Evolutionary conservation across 2,113 vertebrate genomes (phyloP).

Genomic region (Neopipo cinnamomea): DNA sequence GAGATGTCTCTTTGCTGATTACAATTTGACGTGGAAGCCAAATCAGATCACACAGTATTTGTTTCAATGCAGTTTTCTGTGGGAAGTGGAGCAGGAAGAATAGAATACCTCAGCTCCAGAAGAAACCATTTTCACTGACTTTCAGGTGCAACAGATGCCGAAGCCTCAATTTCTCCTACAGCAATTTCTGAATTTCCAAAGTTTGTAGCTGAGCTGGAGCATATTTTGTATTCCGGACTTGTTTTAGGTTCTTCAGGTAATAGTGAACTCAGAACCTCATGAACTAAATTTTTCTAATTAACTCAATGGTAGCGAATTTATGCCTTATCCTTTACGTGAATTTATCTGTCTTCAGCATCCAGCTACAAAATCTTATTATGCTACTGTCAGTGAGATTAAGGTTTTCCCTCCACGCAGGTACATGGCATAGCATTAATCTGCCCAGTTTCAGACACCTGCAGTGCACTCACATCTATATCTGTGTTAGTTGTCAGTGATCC

Average conservation of each 20-base stretch:
- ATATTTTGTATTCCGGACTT: neutral
- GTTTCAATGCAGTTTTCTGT: neutral
- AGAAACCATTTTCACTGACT: neutral
- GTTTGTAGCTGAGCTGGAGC: neutral
- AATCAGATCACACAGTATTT: neutral
- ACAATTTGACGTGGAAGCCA: neutral
- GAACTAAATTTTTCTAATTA: neutral
- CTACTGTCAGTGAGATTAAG: constrained; percentile 21
- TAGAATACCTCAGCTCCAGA: neutral
- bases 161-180: neutral
- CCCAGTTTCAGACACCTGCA: neutral
- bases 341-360: neutral
- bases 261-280: neutral
- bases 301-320: neutral
- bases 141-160: neutral
- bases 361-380: constrained; percentile 18
- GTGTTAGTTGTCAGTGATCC: neutral
- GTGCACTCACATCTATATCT: neutral
- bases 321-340: neutral
- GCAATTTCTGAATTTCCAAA: neutral
- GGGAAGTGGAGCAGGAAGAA: neutral
- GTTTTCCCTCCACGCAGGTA: neutral
- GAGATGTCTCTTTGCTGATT: neutral
- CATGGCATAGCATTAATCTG: neutral
- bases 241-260: neutral